phyloP scores from a whole-genome alignment of 2,888 invertebrate genomes.

The Phalera bucephala region DNA sequence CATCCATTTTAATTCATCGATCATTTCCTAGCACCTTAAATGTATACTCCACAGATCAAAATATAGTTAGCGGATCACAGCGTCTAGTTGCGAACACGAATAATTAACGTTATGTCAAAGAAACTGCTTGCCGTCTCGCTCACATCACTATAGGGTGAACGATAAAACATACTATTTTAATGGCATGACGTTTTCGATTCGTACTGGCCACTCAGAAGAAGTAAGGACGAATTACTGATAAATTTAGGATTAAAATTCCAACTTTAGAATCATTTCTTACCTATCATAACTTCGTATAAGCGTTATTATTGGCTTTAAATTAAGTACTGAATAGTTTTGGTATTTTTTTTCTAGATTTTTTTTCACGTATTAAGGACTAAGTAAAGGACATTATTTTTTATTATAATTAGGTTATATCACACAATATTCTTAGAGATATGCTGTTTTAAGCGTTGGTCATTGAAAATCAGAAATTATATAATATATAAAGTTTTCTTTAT shows the following conservation, averaged over 20 bases:
- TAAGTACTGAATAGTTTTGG: conserved; percentile 77
- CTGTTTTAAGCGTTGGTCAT: conserved; percentile 79
- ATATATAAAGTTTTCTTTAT: conserved; percentile 13
- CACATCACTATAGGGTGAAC: too few relatives aligned
- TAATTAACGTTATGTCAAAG: too few relatives aligned
- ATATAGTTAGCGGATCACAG: conserved; percentile 34
- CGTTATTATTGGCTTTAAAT: conserved; percentile 65
- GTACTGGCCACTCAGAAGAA: conserved; percentile 5
- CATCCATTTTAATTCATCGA: conserved; percentile 17
- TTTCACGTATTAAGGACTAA: conserved; percentile 65
- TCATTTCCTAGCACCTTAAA: conserved; percentile 45
- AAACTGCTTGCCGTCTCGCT: too few relatives aligned
- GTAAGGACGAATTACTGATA: conserved; percentile 60
- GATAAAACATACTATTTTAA: too few relatives aligned
- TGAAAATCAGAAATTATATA: conserved; percentile 56
- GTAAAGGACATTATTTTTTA: conserved; percentile 59
- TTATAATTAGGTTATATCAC: conserved; percentile 80
- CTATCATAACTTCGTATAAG: conserved; percentile 54
- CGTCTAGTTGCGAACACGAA: background rate
- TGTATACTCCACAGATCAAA: conserved; percentile 32
- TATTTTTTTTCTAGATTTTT: conserved; percentile 45
- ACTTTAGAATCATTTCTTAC: conserved; percentile 48
- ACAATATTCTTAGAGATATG: conserved; percentile 81
- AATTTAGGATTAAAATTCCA: conserved; percentile 42
- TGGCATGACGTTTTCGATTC: too few relatives aligned